phyloP scores from a whole-genome alignment of 2,888 invertebrate genomes.

The Drosophila birchii region DNA sequence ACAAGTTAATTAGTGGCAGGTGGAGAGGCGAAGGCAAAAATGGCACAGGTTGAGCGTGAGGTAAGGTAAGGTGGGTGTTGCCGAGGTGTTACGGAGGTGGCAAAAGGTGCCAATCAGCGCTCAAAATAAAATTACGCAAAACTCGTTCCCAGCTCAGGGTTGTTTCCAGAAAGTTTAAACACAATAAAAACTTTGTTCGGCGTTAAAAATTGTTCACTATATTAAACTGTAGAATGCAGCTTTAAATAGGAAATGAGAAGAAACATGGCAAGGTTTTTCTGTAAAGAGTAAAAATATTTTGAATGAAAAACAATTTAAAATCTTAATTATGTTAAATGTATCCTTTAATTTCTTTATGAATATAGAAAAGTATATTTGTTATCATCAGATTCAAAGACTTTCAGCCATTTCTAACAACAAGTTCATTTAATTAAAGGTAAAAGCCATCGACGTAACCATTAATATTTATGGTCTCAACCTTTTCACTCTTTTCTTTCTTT shows the following conservation, averaged over 20 bases:
- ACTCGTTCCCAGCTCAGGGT: constrained; percentile 4
- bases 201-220: constrained; percentile 2
- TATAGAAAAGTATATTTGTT: background rate
- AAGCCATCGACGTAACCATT: constrained; percentile 27
- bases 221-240: constrained; percentile 7
- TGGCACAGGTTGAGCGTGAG: background rate
- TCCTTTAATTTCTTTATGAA: background rate
- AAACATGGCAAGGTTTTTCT: background rate
- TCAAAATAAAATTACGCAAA: constrained; percentile 34
- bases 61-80: background rate
- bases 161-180: constrained; percentile 1
- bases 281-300: background rate
- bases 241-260: background rate
- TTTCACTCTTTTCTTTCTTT: constrained; percentile 26
- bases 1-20: constrained; percentile 37
- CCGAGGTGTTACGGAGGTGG: background rate
- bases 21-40: constrained; percentile 1
- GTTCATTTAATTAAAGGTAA: constrained; percentile 43
- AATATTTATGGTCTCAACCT: constrained; percentile 34
- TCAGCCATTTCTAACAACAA: constrained; percentile 1
- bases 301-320: background rate
- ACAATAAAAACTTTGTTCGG: background rate
- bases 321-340: background rate
- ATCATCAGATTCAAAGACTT: background rate
- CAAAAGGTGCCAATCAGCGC: constrained; percentile 28